Evolutionary conservation across 1,140 invertebrate genomes (phyloP).

Genomic region (Episyrphus balteatus): DNA sequence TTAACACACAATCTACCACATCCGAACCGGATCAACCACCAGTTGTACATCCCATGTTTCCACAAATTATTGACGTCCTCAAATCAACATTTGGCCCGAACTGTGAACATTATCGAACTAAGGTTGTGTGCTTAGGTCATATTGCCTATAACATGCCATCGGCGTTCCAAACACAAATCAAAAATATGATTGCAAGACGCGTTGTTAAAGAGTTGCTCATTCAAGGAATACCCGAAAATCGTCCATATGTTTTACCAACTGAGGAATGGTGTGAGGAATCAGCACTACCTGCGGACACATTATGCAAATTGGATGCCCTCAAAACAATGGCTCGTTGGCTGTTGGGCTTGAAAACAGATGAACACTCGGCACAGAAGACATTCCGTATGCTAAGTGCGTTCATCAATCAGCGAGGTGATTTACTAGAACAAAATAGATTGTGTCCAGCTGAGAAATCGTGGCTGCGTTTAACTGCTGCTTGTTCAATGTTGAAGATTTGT

Average conservation of each 20-base stretch:
- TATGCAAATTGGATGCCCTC: slow-evolving; percentile 86
- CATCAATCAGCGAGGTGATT: slow-evolving; percentile 78
- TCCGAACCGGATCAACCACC: slow-evolving; percentile 12
- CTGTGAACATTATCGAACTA: slow-evolving; percentile 78
- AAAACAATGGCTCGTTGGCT: slow-evolving; percentile 96
- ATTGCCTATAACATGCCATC: slow-evolving; percentile 86
- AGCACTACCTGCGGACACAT: slow-evolving; percentile 78
- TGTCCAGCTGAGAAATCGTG: slow-evolving; percentile 83
- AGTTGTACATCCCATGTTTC: slow-evolving; percentile 68
- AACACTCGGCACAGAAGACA: slow-evolving; percentile 84
- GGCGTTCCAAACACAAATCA: slow-evolving; percentile 78
- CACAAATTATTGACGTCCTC: slow-evolving; percentile 74
- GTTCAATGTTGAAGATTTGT: slow-evolving; percentile 91
- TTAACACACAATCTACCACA: slow-evolving; percentile 44
- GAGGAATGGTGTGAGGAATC: slow-evolving; percentile 81
- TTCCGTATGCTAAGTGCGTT: slow-evolving; percentile 86
- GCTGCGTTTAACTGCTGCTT: slow-evolving; percentile 79
- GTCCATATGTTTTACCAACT: slow-evolving; percentile 38
- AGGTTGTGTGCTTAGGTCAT: slow-evolving; percentile 88
- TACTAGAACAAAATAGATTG: slow-evolving; percentile 58
- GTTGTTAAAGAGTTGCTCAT: slow-evolving; percentile 92
- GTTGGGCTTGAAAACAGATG: slow-evolving; percentile 78
- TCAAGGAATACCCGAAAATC: slow-evolving; percentile 55
- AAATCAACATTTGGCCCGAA: slow-evolving; percentile 64
- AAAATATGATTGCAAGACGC: slow-evolving; percentile 88